phyloP scores from a whole-genome alignment of 2,113 vertebrate genomes.

The Lethenteron reissneri region DNA sequence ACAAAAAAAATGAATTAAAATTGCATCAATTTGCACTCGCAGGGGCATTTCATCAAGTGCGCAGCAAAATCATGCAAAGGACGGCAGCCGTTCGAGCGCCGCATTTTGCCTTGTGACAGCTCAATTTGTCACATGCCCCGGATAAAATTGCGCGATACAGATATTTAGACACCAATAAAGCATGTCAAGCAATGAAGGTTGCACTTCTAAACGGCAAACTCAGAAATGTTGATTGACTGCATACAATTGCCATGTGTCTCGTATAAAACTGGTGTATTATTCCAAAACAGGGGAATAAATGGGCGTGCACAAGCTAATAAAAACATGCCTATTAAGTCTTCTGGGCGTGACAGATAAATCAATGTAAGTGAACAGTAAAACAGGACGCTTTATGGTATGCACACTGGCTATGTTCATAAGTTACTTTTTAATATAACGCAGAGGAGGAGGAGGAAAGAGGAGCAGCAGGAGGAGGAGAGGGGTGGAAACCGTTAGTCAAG shows the following conservation, averaged over 20 bases:
- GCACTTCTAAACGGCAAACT: conserved; percentile 3
- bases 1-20: no score
- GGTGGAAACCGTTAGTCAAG: background rate
- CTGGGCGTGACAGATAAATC: conserved; percentile 4
- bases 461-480: background rate
- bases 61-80: no score
- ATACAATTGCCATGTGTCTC: background rate
- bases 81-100: no score
- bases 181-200: conserved; percentile 3
- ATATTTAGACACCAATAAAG: conserved; percentile 6
- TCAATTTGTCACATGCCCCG: conserved; percentile 1
- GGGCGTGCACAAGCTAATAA: conserved; percentile 1
- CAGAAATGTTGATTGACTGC: conserved; percentile 1
- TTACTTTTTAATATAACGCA: background rate
- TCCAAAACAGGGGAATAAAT: background rate
- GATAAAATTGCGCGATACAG: conserved; percentile 4
- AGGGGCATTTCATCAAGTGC: no score
- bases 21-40: no score
- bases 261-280: conserved; percentile 1
- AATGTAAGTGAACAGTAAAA: conserved; percentile 4
- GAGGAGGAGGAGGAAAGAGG: background rate
- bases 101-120: background rate
- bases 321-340: conserved; percentile 1
- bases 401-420: background rate
- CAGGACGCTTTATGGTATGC: conserved; percentile 2